A percentile compares a stretch with the other conserved stretches of the same genome.
Evolutionary conservation across 2,888 invertebrate genomes (phyloP).

Genomic region (Macrophya alboannulata): DNA sequence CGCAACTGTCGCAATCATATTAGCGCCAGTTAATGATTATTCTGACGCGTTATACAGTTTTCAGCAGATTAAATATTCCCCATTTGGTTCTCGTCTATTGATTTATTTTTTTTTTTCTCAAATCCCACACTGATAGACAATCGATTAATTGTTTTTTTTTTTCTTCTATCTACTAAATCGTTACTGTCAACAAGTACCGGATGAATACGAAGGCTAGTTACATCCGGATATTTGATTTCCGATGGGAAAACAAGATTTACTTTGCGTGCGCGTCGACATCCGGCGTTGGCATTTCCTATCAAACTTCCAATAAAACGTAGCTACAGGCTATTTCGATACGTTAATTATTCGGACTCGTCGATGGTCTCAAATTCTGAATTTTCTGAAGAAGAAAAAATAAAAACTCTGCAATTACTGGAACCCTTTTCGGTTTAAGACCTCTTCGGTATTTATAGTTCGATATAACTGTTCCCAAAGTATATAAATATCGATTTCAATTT

Average conservation of each 20-base stretch:
- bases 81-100: background rate
- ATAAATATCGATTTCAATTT: background rate
- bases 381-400: background rate
- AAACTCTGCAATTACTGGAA: background rate
- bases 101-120: background rate
- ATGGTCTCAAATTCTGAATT: background rate
- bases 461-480: background rate
- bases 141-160: background rate
- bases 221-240: slow-evolving; percentile 53
- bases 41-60: background rate
- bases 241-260: slow-evolving; percentile 51
- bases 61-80: background rate
- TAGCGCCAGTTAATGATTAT: slow-evolving; percentile 48
- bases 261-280: slow-evolving; percentile 39
- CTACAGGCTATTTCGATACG: background rate
- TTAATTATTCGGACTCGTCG: background rate
- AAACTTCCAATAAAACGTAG: background rate
- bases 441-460: background rate
- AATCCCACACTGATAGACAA: background rate
- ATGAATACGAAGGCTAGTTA: slow-evolving; percentile 39
- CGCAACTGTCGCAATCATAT: slow-evolving; percentile 43
- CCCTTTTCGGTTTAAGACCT: background rate
- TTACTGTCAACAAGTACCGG: slow-evolving; percentile 33
- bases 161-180: background rate
- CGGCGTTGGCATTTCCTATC: slow-evolving; percentile 24